Base-by-base conservation (phyloP, 2,888 invertebrate species). In the Melanophora roralis region DNA sequence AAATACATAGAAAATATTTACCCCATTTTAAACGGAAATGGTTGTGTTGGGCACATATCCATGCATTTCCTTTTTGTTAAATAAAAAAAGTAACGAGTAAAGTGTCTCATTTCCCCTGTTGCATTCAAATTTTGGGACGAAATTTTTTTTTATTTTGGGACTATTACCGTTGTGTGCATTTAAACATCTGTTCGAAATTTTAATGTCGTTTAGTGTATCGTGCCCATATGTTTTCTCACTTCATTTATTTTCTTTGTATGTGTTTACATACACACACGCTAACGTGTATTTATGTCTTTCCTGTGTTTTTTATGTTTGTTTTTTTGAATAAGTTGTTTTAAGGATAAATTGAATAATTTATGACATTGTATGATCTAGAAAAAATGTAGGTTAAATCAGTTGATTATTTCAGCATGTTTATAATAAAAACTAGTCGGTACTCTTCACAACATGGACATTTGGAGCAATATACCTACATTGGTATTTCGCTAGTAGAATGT, bases 301-400 rank as follows among this genome's bases (percentile, higher is more conserved):
- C 27, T 36, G 27, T 27, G 27, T 14, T 43, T 69, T 47, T 23
- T 55, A 11, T 27, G 12, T 38, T 40, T 32, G 36, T 47, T 57
- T 47, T 80, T 11, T 82, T n/a, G n/a, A n/a, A n/a, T n/a, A n/a
- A n/a, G n/a, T 73, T 74, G 74, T 73, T 71, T 78, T 78, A 81
- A 78, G 78, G 74, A 78, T 67, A 71, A 67, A 69, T 69, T 78
- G 53, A 69, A 80, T 76, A 80, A 80, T 76, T 80, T 80, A 80
- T 80, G 76, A 76, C 72, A 53, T 45, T 68, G 36, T 68, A 59
- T 73, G 80, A 73, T 76, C 49, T 64, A 45, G 72, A 73, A 76
- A 64, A 72, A 76, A 80, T 76, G 64, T 80, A 72, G 80, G 80
- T 80, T 80, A 80, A 68, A 73, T 67, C 62, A 76, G 80, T 80